Percentiles rank a stretch among this genome's conserved stretches.
These are phyloP conservation scores for Zaprionus kolodkinae DNA, from an alignment of 1,140 invertebrate species.

Conservation along the genomic window DNA sequence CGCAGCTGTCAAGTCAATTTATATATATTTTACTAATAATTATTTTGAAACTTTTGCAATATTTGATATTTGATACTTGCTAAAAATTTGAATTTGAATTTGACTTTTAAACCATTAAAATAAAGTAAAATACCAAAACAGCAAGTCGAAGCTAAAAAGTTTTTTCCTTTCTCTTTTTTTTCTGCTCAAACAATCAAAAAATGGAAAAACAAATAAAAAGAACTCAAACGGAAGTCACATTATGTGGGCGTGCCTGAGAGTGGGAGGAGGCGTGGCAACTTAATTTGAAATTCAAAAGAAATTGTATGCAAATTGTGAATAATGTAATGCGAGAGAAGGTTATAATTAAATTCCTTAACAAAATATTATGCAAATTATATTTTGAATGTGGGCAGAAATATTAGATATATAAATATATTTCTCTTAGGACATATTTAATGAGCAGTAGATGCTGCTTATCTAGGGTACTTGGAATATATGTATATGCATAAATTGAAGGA, in stretches of 20 bases:
- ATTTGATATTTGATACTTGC: neutral
- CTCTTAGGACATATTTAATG: constrained; percentile 20
- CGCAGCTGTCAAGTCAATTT: constrained; percentile 2
- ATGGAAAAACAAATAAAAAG: constrained; percentile 40
- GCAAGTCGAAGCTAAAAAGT: constrained; percentile 22
- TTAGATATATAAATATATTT: neutral
- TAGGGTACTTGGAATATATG: neutral
- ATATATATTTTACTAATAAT: constrained; percentile 15
- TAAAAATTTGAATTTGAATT: constrained; percentile 12
- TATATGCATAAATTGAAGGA: neutral
- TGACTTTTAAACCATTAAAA: constrained; percentile 33
- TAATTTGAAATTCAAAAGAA: constrained; percentile 41
- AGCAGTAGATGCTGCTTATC: constrained; percentile 11
- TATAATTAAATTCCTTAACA: constrained; percentile 68
- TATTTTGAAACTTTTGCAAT: constrained; percentile 33
- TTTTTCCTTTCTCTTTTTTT: neutral
- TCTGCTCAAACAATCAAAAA: constrained; percentile 22
- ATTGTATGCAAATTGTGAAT: constrained; percentile 74
- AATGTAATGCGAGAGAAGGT: constrained; percentile 52
- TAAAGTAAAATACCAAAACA: constrained; percentile 20
- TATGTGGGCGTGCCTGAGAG: constrained; percentile 17
- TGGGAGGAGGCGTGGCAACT: constrained; percentile 1
- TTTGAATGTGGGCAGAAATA: constrained; percentile 19
- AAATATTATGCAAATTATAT: constrained; percentile 68
- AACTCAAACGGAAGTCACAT: constrained; percentile 13